Evolutionary conservation across 2,113 vertebrate genomes (phyloP), one percentile per base, ranked within the genome.

Genomic region (Chrysochloris asiatica): DNA sequence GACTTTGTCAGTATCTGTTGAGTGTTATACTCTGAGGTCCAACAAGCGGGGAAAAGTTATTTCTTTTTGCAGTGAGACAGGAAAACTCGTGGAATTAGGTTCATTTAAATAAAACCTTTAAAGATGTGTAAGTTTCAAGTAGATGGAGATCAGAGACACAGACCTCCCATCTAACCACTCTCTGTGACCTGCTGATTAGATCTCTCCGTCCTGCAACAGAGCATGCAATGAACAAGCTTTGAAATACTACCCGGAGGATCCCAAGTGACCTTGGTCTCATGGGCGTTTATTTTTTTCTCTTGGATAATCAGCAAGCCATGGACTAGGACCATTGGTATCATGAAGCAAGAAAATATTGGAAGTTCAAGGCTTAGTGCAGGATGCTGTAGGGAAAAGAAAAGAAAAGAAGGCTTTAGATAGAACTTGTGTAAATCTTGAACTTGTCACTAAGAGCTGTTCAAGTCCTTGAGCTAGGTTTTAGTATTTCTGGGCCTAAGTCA

Each of bases 21-120:
- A 33, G 24, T 30, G 6, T 6, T 13, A 11, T 6, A 30, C 7
- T 8, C 0, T 12, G 11, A 1, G n/a, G 10, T 7, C 14, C 30
- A 36, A 21, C 3, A 21, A 63, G 14, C n/a, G 72, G 59, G 13
- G 41, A 8, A 11, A 21, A 21, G n/a, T 14, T 24, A 4, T 16
- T 13, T 10, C 63, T 41, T 59, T 24, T 43, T 17, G 19, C 0
- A 3, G 19, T 19, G 52, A 50, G 12, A 41, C 14, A 14, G 5
- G 14, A 38, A 28, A 78, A 47, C 13, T 69, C 24, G 4, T 3
- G 8, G 19, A 48, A 19, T 13, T 8, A 6, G 30, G 36, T 43
- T 41, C 36, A 28, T n/a, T 12, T 4, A 16, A 41, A 14, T 17
- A 3, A 33, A 3, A 13, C 1, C 13, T 73, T 11, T 36, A 52